Evolutionary conservation across 2,113 vertebrate genomes (phyloP), one percentile per base, ranked within the genome.

Genomic region (Macquaria ambigua): DNA sequence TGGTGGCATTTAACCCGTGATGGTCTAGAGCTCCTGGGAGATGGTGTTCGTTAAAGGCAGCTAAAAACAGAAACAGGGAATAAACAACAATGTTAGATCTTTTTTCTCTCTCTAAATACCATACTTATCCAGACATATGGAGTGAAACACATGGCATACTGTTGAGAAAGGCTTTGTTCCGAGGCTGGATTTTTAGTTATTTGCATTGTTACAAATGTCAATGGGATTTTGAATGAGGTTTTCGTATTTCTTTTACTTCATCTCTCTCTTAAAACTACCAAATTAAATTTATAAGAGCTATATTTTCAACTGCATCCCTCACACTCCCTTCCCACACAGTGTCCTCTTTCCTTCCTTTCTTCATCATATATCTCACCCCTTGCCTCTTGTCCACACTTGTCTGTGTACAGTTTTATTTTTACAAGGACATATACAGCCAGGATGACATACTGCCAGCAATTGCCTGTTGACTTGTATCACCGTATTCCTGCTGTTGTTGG

Each of bases 391-490:
- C 83, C 85, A 73, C 80, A 74, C 88, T 85, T 85, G 77, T 82
- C 85, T 56, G 79, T 81, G 81, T 74, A 43, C 37, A 18, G 43
- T 87, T 91, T 89, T 89, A 93, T 91, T 90, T 94, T 94, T 93
- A 93, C 88, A 92, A 93, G 90, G 91, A 93, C 93, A 82, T 86
- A 90, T 92, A 92, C 73, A 87, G 82, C 74, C 74, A 9, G 77
- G 66, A 31, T 90, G 88, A 94, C 84, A 84, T 83, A 94, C 79
- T 81, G 71, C 87, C 69, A 14, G 75, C 87, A 74, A 82, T 92
- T 81, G 74, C 75, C 79, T 15, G 16, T 67, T 82, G 79, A 71
- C 85, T 81, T 74, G 77, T 52, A 67, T 75, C 70, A 67, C 79
- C 18, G 85, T 46, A 61, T 90, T 87, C 58, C 46, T 63, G 84